Percentiles rank a stretch among this genome's conserved stretches.
phyloP scores from a whole-genome alignment of 2,888 invertebrate genomes.

The Nephrocerus scutellatus region DNA sequence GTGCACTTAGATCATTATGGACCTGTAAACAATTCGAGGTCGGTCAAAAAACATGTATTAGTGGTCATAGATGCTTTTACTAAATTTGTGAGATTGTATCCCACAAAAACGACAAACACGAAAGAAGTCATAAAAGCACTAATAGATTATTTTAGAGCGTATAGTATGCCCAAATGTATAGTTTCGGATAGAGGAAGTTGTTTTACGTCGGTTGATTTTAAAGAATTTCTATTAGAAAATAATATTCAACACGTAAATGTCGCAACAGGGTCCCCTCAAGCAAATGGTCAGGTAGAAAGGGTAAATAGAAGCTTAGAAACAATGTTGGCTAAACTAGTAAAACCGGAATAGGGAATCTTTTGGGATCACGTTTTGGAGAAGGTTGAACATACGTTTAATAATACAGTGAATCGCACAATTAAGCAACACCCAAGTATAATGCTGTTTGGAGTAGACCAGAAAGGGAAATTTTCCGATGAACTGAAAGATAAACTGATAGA shows the following conservation, averaged over 20 bases:
- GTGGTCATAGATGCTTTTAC: constrained; percentile 15
- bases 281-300: constrained; percentile 26
- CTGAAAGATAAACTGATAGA: constrained; percentile 14
- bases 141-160: constrained; percentile 21
- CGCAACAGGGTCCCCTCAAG: constrained; percentile 21
- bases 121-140: constrained; percentile 28
- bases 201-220: constrained; percentile 24
- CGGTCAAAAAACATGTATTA: constrained; percentile 13
- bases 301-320: constrained; percentile 21
- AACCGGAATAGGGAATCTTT: constrained; percentile 3
- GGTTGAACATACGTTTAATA: constrained; percentile 11
- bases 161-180: constrained; percentile 19
- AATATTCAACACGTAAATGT: constrained; percentile 18
- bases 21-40: constrained; percentile 11
- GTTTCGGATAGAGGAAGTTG: constrained; percentile 22
- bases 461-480: constrained; percentile 12
- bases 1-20: constrained; percentile 18
- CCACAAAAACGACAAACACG: constrained; percentile 16
- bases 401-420: constrained; percentile 15
- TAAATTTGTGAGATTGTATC: constrained; percentile 16
- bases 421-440: constrained; percentile 16
- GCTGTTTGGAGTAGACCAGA: constrained; percentile 20
- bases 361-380: constrained; percentile 17
- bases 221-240: constrained; percentile 13
- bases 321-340: constrained; percentile 20